phyloP scores from a whole-genome alignment of 2,888 invertebrate species.

The Zele albiditarsus region DNA sequence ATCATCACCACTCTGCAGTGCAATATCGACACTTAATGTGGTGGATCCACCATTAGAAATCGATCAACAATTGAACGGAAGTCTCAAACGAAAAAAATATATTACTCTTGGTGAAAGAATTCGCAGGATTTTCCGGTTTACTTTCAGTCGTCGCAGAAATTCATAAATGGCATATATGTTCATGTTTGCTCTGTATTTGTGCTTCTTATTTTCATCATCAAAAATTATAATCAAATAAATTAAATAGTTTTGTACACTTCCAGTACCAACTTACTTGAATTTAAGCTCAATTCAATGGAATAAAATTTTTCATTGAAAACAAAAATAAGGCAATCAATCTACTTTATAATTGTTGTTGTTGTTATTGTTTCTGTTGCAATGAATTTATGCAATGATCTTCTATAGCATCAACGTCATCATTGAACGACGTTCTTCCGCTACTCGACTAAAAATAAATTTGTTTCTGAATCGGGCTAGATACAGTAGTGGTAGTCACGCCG shows the following conservation, averaged over 20 bases:
- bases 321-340: not conserved
- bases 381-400: no score
- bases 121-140: constrained; percentile 52
- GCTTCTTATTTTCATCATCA: not conserved
- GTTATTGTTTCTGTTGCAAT: not conserved
- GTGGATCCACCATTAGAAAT: not conserved
- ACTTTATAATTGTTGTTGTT: constrained; percentile 1
- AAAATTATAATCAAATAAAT: not conserved
- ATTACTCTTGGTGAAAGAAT: constrained; percentile 50
- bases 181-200: not conserved
- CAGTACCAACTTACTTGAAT: not conserved
- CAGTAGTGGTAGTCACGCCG: constrained; percentile 9
- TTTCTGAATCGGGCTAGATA: constrained; percentile 39
- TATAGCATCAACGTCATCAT: not conserved
- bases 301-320: constrained; percentile 14
- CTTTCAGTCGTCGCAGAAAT: constrained; percentile 56
- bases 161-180: constrained; percentile 16
- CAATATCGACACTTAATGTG: not conserved
- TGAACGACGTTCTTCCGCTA: not conserved
- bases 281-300: not conserved
- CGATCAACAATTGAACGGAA: not conserved
- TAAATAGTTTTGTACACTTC: not conserved
- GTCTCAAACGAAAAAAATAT: constrained; percentile 44
- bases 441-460: constrained; percentile 39
- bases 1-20: not conserved